Conservation (phyloP, 2,888 invertebrate genomes). For the Liopterus haemorrhoidalis region DNA sequence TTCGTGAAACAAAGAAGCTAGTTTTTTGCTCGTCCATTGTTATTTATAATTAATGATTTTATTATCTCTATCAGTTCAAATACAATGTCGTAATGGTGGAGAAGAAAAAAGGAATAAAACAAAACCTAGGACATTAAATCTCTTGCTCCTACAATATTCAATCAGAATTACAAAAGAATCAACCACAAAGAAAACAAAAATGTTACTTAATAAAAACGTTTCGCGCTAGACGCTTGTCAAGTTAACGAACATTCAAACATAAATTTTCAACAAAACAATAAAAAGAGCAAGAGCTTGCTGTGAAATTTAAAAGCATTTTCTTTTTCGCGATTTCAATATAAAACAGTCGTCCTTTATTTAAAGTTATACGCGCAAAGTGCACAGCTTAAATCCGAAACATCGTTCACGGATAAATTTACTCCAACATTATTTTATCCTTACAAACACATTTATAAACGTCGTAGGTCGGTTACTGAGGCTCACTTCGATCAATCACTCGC, state of each 20-base stretch:
- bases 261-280: constrained; percentile 23
- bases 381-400: constrained; percentile 21
- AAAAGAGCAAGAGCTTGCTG: constrained; percentile 6
- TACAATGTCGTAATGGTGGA: no score
- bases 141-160: constrained; percentile 17
- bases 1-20: no score
- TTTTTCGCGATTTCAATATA: constrained; percentile 21
- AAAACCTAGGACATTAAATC: no score
- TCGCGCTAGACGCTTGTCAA: constrained; percentile 19
- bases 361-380: constrained; percentile 10
- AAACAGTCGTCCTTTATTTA: constrained; percentile 22
- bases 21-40: no score
- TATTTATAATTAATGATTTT: no score
- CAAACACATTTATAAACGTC: constrained; percentile 22
- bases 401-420: constrained; percentile 22
- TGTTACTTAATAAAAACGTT: constrained; percentile 21
- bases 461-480: not conserved
- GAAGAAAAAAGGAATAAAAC: no score
- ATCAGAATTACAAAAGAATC: constrained; percentile 18
- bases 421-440: constrained; percentile 23
- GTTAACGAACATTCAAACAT: constrained; percentile 20
- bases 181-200: constrained; percentile 22
- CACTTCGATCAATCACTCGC: constrained; percentile 21
- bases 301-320: constrained; percentile 14
- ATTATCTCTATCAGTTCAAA: no score